Percentiles rank a stretch among this genome's conserved stretches.
Evolutionary conservation across 1,140 invertebrate species (phyloP).

Genomic region (Hycleus cichorii): DNA sequence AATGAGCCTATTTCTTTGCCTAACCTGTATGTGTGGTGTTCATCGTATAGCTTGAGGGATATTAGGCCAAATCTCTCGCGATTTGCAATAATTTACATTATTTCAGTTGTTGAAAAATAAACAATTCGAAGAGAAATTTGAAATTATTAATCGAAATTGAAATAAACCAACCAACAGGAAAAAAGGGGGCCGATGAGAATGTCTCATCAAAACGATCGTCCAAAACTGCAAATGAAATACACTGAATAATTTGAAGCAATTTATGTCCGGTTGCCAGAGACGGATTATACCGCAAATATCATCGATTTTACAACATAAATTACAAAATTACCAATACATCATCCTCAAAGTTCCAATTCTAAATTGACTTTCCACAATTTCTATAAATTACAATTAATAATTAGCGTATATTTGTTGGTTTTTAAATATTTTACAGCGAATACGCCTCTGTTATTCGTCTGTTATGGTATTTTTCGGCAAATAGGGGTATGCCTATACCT

Average conservation of each 20-base stretch:
- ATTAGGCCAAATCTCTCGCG: too few species aligned
- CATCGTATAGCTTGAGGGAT: neutral
- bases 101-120: too few species aligned
- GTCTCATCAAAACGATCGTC: conserved; percentile 22
- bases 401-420: too few species aligned
- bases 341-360: too few species aligned
- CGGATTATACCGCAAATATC: neutral
- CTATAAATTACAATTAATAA: too few species aligned
- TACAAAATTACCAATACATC: too few species aligned
- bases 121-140: too few species aligned
- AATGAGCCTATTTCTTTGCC: too few species aligned
- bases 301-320: neutral
- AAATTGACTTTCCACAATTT: too few species aligned
- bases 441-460: conserved; percentile 4
- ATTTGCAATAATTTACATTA: too few species aligned
- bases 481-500: neutral
- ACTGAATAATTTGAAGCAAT: conserved; percentile 23
- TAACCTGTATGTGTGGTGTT: conserved; percentile 6
- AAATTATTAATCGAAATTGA: too few species aligned
- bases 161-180: neutral
- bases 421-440: too few species aligned
- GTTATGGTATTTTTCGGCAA: conserved; percentile 17
- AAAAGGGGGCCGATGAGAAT: conserved; percentile 4
- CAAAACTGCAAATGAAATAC: conserved; percentile 20
- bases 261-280: neutral